Evolutionary conservation across 2,113 vertebrate genomes (phyloP), one percentile per base, ranked within the genome.

Genomic region (Charina bottae): DNA sequence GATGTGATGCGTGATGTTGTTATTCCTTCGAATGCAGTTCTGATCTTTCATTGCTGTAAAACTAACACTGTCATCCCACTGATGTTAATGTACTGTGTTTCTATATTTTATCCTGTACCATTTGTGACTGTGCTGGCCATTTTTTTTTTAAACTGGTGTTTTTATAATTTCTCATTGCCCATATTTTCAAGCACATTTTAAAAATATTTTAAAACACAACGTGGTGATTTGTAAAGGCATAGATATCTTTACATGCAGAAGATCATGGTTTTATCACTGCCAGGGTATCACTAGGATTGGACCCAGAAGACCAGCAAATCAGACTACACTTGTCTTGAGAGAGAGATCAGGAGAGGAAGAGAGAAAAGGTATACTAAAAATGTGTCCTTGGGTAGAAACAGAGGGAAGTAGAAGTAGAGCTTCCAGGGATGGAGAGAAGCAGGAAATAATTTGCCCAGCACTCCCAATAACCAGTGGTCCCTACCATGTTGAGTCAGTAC

Each of bases 161-260:
- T 78, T 78, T 92, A 84, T 87, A 92, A 58, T 53, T 49, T 90
- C 93, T 85, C 93, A 90, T 85, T 96, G 85, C 89, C 93, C 88
- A 72, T 17, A 3, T 0, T 5, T 53, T 85, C 62, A 93, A 88
- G 5, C 78, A 1, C 54, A 87, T 24, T 84, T 54, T 59, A 54
- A 78, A 6, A 17, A 72, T 72, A 72, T 72, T 72, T 72, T 78
- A 78, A 78, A 78, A 42, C 37, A 78, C 33, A 42, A 78, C 6
- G 7, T 78, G 72, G 33, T 33, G 37, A 78, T 33, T 42, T 78
- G 72, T 19, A 33, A 78, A 78, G 37, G 33, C 2, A 78, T 42
- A 37, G 33, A 78, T 90, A 46, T 78, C n/a, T 90, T 88, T 86
- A 86, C 15, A 78, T 3, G 17, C 33, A 78, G 17, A 78, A 78